Evolutionary conservation across 2,797 vertebrate genomes (phyloP).

Genomic region (Sebastolobus alascanus): DNA sequence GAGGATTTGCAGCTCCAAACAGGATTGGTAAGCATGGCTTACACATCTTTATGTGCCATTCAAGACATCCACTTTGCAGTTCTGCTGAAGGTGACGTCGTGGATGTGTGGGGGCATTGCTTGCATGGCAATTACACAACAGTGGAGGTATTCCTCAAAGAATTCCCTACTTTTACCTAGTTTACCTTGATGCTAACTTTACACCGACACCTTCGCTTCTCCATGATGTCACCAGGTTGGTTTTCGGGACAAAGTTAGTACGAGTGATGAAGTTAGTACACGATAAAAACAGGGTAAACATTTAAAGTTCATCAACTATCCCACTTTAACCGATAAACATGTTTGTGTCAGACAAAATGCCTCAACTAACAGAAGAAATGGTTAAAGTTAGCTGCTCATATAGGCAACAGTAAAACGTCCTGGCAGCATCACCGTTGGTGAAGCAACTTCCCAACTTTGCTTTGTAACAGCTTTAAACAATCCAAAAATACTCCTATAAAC

Average conservation of each 20-base stretch:
- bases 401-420: constrained; percentile 33
- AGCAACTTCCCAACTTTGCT: constrained; percentile 13
- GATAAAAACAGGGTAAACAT: neutral
- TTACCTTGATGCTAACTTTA: neutral
- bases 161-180: neutral
- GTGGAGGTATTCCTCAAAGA: neutral
- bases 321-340: rapidly evolving
- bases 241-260: neutral
- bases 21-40: neutral
- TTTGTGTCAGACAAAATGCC: neutral
- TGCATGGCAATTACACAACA: constrained; percentile 24
- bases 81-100: neutral
- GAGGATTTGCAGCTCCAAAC: neutral
- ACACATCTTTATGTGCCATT: neutral
- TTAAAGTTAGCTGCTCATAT: constrained; percentile 11
- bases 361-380: neutral
- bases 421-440: constrained; percentile 54
- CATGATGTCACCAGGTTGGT: neutral
- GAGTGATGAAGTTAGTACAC: neutral
- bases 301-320: neutral
- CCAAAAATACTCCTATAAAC: neutral
- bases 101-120: neutral
- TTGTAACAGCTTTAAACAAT: neutral
- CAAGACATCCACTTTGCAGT: neutral
- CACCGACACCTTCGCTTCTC: neutral